phyloP scores from a whole-genome alignment of 2,113 vertebrate genomes.

The Lamprotornis superbus region DNA sequence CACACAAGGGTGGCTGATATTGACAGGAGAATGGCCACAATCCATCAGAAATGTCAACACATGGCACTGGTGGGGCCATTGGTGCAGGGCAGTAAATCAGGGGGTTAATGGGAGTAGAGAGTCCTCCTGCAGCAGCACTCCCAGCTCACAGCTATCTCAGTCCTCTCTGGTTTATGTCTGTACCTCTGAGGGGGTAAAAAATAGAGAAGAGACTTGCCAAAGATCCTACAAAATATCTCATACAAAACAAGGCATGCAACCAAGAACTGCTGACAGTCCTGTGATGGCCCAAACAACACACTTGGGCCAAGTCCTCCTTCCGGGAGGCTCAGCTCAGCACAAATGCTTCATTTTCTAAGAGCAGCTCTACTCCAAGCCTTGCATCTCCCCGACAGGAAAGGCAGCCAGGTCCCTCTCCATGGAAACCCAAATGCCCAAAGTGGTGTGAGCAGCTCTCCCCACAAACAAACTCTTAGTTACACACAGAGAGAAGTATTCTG shows the following conservation, averaged over 20 bases:
- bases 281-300: not conserved
- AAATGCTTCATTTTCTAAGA: not conserved
- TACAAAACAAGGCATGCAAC: not conserved
- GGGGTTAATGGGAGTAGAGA: not conserved
- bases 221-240: not conserved
- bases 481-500: not conserved
- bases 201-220: not conserved
- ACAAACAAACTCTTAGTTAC: not conserved
- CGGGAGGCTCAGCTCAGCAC: not conserved
- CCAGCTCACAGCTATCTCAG: not conserved
- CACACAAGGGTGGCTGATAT: fast-evolving
- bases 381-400: not conserved
- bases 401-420: conserved; percentile 10
- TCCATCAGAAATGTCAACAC: not conserved
- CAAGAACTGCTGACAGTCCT: not conserved
- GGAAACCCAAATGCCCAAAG: not conserved
- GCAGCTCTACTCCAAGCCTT: not conserved
- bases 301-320: not conserved
- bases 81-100: not conserved
- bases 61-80: not conserved
- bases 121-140: not conserved
- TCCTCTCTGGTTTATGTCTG: not conserved
- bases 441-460: not conserved
- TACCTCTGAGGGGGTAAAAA: not conserved
- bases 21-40: not conserved